A percentile compares a stretch with the other conserved stretches of the same genome.
phyloP scores from a whole-genome alignment of 2,113 vertebrate species.

The Aythya baeri region DNA sequence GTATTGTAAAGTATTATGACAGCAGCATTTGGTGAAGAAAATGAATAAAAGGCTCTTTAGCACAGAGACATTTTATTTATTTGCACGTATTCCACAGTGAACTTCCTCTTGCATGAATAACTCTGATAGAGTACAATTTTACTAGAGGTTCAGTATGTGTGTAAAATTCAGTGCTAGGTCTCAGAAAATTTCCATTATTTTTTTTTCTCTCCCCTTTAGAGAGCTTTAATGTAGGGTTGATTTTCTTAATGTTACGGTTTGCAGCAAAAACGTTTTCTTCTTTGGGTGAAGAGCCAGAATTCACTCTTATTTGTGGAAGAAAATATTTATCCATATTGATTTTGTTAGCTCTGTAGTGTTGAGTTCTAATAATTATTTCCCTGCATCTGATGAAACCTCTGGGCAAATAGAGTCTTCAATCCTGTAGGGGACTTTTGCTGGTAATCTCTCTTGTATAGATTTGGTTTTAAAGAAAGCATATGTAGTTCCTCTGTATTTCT shows the following conservation, averaged over 20 bases:
- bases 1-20: background rate
- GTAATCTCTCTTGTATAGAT: conserved; percentile 40
- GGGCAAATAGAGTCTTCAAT: conserved; percentile 31
- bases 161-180: background rate
- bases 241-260: background rate
- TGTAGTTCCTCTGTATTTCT: conserved; percentile 6
- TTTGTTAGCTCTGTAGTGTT: conserved; percentile 21
- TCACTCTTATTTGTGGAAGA: background rate
- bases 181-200: background rate
- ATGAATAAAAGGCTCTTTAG: background rate
- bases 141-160: background rate
- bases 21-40: background rate
- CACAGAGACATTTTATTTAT: background rate
- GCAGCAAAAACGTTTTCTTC: background rate
- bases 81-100: background rate
- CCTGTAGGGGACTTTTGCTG: conserved; percentile 24
- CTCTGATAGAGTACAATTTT: background rate
- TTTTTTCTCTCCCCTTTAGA: background rate
- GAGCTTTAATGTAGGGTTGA: background rate
- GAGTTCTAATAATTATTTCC: conserved; percentile 60
- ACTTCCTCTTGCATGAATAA: background rate
- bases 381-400: conserved; percentile 50
- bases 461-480: conserved; percentile 34
- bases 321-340: conserved; percentile 55
- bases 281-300: background rate